Evolutionary conservation across 2,113 vertebrate species (phyloP).

Genomic region (Myotis brandtii): DNA sequence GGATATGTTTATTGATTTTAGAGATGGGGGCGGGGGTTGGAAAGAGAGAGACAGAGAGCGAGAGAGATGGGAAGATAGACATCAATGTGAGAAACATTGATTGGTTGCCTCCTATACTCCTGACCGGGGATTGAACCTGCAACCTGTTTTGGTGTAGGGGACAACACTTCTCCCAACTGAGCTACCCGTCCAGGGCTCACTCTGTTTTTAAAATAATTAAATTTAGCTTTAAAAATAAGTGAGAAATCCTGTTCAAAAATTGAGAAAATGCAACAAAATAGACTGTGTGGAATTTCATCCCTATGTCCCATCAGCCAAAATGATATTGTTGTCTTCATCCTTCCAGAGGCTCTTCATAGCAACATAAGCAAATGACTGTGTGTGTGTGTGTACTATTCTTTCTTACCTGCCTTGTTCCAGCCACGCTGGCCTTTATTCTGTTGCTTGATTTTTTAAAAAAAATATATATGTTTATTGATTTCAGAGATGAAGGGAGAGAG

Average conservation of each 20-base stretch:
- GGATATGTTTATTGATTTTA: neutral
- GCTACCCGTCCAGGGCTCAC: neutral
- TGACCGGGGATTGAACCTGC: neutral
- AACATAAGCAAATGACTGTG: neutral
- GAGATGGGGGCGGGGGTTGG: neutral
- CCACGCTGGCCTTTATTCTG: neutral
- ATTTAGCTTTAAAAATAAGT: neutral
- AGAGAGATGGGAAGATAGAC: neutral
- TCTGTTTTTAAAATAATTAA: neutral
- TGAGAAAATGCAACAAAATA: neutral
- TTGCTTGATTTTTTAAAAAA: neutral
- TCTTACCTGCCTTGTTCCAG: neutral
- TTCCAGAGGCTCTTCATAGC: neutral
- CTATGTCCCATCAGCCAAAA: neutral
- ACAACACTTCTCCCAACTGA: neutral
- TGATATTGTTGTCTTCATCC: neutral
- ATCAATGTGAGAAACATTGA: neutral
- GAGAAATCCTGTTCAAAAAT: slow-evolving; percentile 12
- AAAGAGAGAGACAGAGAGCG: neutral
- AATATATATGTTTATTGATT: neutral
- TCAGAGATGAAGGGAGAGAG: too few species aligned
- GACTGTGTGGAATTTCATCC: neutral
- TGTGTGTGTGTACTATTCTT: neutral
- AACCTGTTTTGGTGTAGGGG: neutral
- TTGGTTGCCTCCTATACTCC: neutral